These are phyloP conservation scores for Nettapus auritus DNA, from an alignment of 2,113 vertebrate species.

Conservation along the genomic window DNA sequence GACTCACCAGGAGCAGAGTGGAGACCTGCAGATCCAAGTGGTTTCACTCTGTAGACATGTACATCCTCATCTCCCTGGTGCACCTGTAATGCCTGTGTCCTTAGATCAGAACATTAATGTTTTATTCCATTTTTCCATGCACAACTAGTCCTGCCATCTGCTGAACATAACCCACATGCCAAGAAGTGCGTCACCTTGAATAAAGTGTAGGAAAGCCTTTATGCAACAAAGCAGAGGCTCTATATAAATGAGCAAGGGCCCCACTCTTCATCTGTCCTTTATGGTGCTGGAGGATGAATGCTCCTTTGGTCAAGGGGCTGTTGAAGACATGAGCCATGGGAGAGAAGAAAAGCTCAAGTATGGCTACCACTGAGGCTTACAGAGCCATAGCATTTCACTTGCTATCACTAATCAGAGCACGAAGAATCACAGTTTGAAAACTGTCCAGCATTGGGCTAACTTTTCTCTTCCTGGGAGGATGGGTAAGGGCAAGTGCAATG, in stretches of 20 bases:
- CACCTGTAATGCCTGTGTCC: background rate
- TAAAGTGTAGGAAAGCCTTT: background rate
- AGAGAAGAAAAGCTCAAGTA: background rate
- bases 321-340: no score
- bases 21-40: background rate
- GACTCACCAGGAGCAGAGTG: background rate
- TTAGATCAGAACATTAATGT: no score
- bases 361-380: background rate
- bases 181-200: background rate
- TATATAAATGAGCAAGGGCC: background rate
- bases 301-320: background rate
- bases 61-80: background rate
- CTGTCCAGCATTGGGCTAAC: fast-evolving
- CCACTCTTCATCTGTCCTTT: background rate
- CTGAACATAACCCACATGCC: background rate
- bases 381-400: background rate
- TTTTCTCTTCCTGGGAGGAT: background rate
- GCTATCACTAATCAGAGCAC: background rate
- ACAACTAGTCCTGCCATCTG: background rate
- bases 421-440: background rate
- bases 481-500: background rate
- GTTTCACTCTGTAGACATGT: no score
- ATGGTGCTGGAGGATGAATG: background rate
- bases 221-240: background rate
- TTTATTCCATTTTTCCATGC: background rate